phyloP scores from a whole-genome alignment of 2,797 vertebrate genomes.

The Cossypha dichroa region DNA sequence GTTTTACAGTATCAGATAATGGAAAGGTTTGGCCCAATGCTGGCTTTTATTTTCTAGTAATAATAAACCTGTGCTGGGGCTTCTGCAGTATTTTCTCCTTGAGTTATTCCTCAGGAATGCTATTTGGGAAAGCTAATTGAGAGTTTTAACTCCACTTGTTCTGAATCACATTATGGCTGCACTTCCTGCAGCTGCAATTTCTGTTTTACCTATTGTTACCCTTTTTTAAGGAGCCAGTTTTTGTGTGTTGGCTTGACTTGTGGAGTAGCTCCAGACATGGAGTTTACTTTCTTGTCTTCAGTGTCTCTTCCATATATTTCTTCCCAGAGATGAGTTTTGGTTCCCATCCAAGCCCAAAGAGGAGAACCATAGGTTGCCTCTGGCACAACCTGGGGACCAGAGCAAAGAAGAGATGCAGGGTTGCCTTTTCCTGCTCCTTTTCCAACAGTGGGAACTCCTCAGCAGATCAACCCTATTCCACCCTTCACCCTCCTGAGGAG shows the following conservation, averaged over 20 bases:
- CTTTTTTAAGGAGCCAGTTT: background rate
- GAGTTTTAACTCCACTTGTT: background rate
- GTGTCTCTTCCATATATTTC: background rate
- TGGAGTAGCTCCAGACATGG: background rate
- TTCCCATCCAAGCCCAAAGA: background rate
- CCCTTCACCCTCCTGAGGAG: background rate
- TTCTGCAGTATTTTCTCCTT: conserved; percentile 15
- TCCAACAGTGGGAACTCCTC: background rate
- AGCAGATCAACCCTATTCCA: background rate
- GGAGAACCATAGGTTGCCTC: background rate
- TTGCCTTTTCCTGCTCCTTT: background rate
- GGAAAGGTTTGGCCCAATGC: background rate
- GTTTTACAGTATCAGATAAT: conserved; percentile 11
- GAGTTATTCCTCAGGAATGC: background rate
- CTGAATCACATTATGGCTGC: background rate
- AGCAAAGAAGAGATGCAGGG: background rate
- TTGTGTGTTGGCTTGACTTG: background rate
- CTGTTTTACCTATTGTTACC: background rate
- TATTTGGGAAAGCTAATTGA: conserved; percentile 33
- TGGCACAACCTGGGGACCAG: background rate
- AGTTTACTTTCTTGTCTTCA: background rate
- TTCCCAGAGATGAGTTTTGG: background rate
- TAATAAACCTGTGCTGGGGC: background rate
- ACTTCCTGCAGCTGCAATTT: background rate
- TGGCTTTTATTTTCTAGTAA: conserved; percentile 12